These are phyloP conservation scores for Chrysaora quinquecirrha DNA, from an alignment of 30 jellyfish, hydroid and myxozoan genomes.

Conservation along the genomic window DNA sequence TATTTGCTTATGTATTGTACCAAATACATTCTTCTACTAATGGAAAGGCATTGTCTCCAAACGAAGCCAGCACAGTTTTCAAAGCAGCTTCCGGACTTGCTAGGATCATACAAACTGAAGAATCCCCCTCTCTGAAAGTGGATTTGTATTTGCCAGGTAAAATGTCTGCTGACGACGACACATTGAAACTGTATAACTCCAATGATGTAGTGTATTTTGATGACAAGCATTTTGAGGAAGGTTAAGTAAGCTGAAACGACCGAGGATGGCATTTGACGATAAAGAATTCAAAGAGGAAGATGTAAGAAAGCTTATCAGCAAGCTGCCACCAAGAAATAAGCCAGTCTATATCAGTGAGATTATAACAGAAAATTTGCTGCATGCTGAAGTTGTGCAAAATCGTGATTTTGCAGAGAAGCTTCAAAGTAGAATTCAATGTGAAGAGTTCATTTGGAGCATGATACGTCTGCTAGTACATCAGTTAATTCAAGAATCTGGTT, in stretches of 20 bases:
- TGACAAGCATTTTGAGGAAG: conserved; percentile 53
- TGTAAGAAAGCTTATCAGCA: neutral
- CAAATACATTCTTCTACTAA: conserved; percentile 7
- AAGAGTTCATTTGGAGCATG: conserved; percentile 5
- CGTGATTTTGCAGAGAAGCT: conserved; percentile 56
- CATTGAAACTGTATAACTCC: conserved; percentile 24
- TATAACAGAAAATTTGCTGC: conserved; percentile 37
- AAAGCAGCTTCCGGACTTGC: conserved; percentile 12
- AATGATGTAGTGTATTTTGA: conserved; percentile 40
- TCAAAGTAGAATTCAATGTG: conserved; percentile 11
- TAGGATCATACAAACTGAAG: conserved; percentile 9
- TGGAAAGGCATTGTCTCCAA: conserved; percentile 32
- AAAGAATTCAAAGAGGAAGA: conserved; percentile 5
- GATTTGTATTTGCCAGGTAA: conserved; percentile 66
- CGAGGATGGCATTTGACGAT: conserved; percentile 7
- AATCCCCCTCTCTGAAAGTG: neutral
- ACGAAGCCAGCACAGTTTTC: conserved; percentile 21
- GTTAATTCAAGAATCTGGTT: neutral
- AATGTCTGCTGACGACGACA: neutral
- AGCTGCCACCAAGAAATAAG: conserved; percentile 32
- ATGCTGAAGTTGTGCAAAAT: conserved; percentile 15
- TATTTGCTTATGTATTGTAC: conserved; percentile 16
- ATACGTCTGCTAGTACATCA: conserved; percentile 45
- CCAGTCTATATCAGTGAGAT: conserved; percentile 56
- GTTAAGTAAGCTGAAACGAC: conserved; percentile 29